These are phyloP conservation scores for Ciconia stormi DNA, from an alignment of 2,113 vertebrate species.

Conservation along the genomic window DNA sequence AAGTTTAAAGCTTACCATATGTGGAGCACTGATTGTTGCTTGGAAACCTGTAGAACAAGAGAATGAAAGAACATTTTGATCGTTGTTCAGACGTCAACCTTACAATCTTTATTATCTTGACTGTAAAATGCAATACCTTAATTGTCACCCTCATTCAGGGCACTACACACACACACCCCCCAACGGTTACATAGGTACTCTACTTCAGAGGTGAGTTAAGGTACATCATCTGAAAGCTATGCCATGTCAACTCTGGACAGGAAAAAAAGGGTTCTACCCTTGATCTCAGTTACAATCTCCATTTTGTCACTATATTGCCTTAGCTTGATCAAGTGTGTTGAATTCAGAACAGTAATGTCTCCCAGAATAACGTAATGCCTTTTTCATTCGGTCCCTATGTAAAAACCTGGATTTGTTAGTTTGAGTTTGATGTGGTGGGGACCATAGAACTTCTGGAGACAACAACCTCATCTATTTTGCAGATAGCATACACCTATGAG, in stretches of 20 bases:
- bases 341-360: not conserved
- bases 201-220: not conserved
- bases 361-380: not conserved
- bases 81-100: not conserved
- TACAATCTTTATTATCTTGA: not conserved
- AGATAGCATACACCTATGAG: not conserved
- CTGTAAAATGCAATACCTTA: not conserved
- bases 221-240: not conserved
- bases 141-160: not conserved
- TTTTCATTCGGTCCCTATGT: not conserved
- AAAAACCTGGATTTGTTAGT: not conserved
- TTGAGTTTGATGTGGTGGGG: not conserved
- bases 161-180: not conserved
- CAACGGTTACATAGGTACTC: not conserved
- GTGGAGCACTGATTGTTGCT: conserved; percentile 98
- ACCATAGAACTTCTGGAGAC: not conserved
- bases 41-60: conserved; percentile 88
- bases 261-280: not conserved
- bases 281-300: not conserved
- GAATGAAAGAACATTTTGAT: not conserved
- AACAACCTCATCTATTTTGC: not conserved
- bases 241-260: not conserved
- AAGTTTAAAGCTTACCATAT: conserved; percentile 87
- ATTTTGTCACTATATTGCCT: not conserved
- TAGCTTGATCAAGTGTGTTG: not conserved